A percentile compares a stretch with the other conserved stretches of the same genome.
These are phyloP conservation scores for Empidonax alnorum DNA, from an alignment of 2,113 vertebrate species.

Conservation along the genomic window DNA sequence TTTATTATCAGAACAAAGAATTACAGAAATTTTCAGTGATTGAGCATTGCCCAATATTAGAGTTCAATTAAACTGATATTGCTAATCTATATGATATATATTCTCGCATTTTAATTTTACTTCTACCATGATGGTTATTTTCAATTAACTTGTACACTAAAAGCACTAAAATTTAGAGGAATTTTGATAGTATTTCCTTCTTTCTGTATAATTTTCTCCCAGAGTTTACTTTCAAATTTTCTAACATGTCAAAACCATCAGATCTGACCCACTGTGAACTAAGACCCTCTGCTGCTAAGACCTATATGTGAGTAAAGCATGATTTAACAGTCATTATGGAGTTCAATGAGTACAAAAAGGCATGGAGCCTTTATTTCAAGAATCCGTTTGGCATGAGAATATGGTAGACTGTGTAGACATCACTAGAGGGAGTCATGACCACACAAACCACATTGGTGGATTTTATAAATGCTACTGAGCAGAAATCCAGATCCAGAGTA, in stretches of 20 bases:
- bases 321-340: neutral
- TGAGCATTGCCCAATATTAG: neutral
- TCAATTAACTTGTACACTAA: neutral
- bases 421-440: constrained; percentile 60
- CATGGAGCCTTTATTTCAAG: neutral
- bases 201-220: neutral
- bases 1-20: constrained; percentile 6
- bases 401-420: neutral
- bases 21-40: neutral
- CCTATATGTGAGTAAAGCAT: neutral
- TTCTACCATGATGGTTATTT: neutral
- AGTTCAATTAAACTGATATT: neutral
- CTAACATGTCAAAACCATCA: neutral
- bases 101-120: neutral
- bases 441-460: constrained; percentile 1
- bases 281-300: neutral
- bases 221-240: neutral
- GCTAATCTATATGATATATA: neutral
- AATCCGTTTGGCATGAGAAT: neutral
- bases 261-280: neutral
- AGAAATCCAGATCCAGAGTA: neutral
- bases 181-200: neutral
- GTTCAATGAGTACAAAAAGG: neutral
- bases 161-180: neutral
- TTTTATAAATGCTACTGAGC: neutral